phyloP scores from a whole-genome alignment of 2,888 invertebrate species.

The Chirona hameri region DNA sequence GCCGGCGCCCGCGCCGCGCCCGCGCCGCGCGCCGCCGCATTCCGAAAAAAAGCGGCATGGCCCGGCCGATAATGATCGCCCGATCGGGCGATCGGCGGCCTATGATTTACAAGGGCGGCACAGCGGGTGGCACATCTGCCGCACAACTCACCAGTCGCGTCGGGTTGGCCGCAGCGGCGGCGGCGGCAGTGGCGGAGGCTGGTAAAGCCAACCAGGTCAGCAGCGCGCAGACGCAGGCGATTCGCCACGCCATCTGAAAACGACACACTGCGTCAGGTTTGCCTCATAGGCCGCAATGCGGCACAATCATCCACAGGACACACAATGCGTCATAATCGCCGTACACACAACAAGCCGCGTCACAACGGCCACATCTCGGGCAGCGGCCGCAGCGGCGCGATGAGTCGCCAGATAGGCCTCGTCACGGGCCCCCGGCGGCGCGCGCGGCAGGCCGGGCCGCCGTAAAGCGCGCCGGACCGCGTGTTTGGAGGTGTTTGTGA shows the following conservation, averaged over 20 bases:
- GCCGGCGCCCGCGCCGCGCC: no score
- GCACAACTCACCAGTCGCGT: not conserved
- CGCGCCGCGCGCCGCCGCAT: not conserved
- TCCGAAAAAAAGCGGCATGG: not conserved
- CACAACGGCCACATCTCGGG: not conserved
- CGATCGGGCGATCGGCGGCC: not conserved
- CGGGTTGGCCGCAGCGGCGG: not conserved
- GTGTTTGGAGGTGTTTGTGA: slow-evolving; percentile 1
- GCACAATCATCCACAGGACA: not conserved
- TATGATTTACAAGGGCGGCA: not conserved
- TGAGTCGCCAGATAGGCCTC: not conserved
- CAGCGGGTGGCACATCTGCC: not conserved
- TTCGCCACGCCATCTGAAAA: not conserved
- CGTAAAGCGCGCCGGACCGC: not conserved
- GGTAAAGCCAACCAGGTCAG: not conserved
- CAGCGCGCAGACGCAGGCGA: not conserved
- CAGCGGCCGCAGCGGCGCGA: not conserved
- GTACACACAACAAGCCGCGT: not conserved
- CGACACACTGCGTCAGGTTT: no score
- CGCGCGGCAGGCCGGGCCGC: not conserved
- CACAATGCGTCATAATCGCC: not conserved
- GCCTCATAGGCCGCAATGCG: no score
- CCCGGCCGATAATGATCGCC: not conserved
- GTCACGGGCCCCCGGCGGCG: not conserved
- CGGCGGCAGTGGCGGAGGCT: not conserved